Evolutionary conservation across 2,797 vertebrate species (phyloP).

Genomic region (Odontamblyopus rebecca): DNA sequence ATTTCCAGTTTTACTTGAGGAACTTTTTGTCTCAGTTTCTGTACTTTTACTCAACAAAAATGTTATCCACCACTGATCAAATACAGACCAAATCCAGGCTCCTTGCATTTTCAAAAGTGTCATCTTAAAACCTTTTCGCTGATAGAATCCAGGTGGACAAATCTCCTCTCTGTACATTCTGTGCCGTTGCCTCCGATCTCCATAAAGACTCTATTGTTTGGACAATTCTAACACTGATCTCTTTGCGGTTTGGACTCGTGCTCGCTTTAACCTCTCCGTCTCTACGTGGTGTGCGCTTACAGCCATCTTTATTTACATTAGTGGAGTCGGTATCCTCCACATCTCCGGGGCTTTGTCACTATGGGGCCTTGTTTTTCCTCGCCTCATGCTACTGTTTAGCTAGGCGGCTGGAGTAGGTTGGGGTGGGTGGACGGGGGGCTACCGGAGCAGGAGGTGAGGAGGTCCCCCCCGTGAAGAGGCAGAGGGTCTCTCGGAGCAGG

Average conservation of each 20-base stretch:
- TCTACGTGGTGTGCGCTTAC: slow-evolving; percentile 50
- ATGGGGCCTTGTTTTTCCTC: slow-evolving; percentile 67
- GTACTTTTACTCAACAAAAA: too few species aligned
- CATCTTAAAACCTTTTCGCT: background rate
- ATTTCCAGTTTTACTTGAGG: too few species aligned
- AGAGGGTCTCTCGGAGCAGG: slow-evolving; percentile 32
- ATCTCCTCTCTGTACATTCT: slow-evolving; percentile 22
- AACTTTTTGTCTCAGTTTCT: too few species aligned
- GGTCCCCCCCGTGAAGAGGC: slow-evolving; percentile 30
- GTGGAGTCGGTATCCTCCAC: slow-evolving; percentile 51
- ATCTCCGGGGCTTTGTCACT: slow-evolving; percentile 46
- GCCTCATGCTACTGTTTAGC: slow-evolving; percentile 73
- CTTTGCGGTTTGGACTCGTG: slow-evolving; percentile 41
- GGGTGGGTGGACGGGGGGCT: slow-evolving; percentile 40
- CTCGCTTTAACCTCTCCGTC: slow-evolving; percentile 49
- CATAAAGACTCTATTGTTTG: slow-evolving; percentile 59
- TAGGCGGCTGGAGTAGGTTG: slow-evolving; percentile 37
- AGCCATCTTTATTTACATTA: slow-evolving; percentile 68
- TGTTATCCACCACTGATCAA: too few species aligned
- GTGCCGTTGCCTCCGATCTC: slow-evolving; percentile 19
- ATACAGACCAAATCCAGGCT: too few species aligned
- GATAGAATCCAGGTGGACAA: background rate
- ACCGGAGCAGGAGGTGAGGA: slow-evolving; percentile 36
- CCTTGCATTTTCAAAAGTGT: background rate
- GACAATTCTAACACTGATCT: slow-evolving; percentile 49